Evolutionary conservation across 2,888 invertebrate genomes (phyloP).

Genomic region (Cantharis rustica): DNA sequence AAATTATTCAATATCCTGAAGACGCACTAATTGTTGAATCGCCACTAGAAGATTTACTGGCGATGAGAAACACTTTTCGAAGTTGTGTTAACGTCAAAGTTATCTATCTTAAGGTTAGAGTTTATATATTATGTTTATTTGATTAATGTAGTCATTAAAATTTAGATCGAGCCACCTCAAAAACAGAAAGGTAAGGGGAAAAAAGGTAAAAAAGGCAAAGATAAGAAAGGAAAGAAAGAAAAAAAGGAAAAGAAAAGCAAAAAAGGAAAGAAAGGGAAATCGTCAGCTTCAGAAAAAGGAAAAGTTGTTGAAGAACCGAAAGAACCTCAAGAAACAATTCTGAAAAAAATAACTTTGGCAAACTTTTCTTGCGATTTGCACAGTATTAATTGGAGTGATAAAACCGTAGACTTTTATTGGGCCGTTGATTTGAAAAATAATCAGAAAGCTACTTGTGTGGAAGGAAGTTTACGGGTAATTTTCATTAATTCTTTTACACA

Average conservation of each 20-base stretch:
- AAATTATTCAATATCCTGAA: slow-evolving; percentile 61
- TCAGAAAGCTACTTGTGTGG: slow-evolving; percentile 46
- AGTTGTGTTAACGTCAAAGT: slow-evolving; percentile 59
- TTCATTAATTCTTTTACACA: background rate
- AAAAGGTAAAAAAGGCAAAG: slow-evolving; percentile 21
- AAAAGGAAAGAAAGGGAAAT: background rate
- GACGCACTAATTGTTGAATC: slow-evolving; percentile 57
- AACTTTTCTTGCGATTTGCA: slow-evolving; percentile 58
- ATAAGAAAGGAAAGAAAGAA: slow-evolving; percentile 7
- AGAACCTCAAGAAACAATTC: slow-evolving; percentile 41
- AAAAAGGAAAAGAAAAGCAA: background rate
- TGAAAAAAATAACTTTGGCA: slow-evolving; percentile 54
- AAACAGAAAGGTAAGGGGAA: slow-evolving; percentile 15
- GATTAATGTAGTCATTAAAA: background rate
- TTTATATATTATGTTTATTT: background rate
- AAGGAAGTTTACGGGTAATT: slow-evolving; percentile 45
- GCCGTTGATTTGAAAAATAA: slow-evolving; percentile 52
- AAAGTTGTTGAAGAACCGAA: background rate
- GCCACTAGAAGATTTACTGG: slow-evolving; percentile 58
- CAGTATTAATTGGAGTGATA: slow-evolving; percentile 61
- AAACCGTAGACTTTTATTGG: slow-evolving; percentile 63
- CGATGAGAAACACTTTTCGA: slow-evolving; percentile 63
- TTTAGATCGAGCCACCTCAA: slow-evolving; percentile 10
- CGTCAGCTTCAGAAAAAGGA: background rate
- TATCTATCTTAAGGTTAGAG: slow-evolving; percentile 58